A percentile compares a stretch with the other conserved stretches of the same genome.
phyloP scores from a whole-genome alignment of 2,888 invertebrate genomes.

The Dastarcus helophoroides region DNA sequence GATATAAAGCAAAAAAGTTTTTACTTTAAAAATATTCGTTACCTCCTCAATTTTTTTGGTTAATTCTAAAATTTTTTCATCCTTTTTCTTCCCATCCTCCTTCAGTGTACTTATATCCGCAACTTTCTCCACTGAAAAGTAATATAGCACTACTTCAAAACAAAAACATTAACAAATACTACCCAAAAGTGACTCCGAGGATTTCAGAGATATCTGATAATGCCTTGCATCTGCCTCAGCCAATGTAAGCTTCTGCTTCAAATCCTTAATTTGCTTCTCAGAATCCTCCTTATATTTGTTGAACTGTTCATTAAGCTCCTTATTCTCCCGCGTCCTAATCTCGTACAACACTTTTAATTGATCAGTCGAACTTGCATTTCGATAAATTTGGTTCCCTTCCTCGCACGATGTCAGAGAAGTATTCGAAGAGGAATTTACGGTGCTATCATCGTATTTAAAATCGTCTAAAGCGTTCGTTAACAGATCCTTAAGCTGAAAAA shows the following conservation, averaged over 20 bases:
- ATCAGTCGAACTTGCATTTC: conserved; percentile 24
- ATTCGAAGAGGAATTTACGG: conserved; percentile 26
- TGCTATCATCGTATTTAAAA: conserved; percentile 49
- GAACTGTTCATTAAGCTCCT: conserved; percentile 20
- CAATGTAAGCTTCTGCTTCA: conserved; percentile 22
- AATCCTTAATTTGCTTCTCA: conserved; percentile 18
- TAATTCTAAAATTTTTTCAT: conserved; percentile 6
- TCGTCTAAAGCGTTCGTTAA: conserved; percentile 59
- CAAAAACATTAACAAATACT: conserved; percentile 3
- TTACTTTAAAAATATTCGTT: neutral
- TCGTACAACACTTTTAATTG: conserved; percentile 37
- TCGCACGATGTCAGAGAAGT: conserved; percentile 20
- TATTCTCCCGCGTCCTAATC: conserved; percentile 33
- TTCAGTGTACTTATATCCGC: conserved; percentile 6
- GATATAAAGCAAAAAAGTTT: neutral
- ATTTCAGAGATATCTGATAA: conserved; percentile 21
- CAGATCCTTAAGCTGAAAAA: conserved; percentile 49
- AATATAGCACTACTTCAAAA: neutral
- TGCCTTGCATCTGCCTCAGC: conserved; percentile 26
- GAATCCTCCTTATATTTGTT: conserved; percentile 18
- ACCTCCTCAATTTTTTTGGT: conserved; percentile 9
- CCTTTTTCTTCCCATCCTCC: conserved; percentile 2
- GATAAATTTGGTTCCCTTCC: conserved; percentile 21
- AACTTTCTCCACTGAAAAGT: conserved; percentile 9
- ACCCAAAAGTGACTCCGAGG: conserved; percentile 23